Evolutionary conservation across 2,888 invertebrate genomes (phyloP).

Genomic region (Drosophila nigricruria): DNA sequence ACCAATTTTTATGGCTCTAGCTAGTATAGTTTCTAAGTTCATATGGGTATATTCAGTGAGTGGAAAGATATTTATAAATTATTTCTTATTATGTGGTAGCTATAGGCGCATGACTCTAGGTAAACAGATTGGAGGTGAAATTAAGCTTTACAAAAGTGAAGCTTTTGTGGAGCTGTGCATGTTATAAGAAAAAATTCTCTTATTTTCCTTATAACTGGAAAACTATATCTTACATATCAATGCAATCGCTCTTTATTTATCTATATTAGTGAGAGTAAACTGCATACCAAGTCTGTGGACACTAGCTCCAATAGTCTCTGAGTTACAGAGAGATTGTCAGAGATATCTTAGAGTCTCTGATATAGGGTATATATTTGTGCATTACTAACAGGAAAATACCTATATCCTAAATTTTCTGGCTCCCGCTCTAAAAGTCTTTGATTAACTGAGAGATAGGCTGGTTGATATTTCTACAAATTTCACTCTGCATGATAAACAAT

Average conservation of each 20-base stretch:
- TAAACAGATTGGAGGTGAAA: too few relatives aligned
- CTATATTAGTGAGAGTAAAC: not conserved
- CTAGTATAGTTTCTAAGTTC: not conserved
- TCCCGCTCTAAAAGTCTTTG: not conserved
- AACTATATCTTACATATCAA: not conserved
- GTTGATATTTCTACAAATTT: not conserved
- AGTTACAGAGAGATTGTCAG: not conserved
- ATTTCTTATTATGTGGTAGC: not conserved
- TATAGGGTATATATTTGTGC: too few relatives aligned
- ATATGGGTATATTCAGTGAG: not conserved
- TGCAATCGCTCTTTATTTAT: not conserved
- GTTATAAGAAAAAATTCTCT: too few relatives aligned
- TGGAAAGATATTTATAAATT: not conserved
- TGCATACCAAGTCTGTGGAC: too few relatives aligned
- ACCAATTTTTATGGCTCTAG: not conserved
- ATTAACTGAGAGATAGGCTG: not conserved
- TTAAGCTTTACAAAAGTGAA: too few relatives aligned
- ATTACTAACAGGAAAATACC: not conserved
- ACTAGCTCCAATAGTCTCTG: not conserved
- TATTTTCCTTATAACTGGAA: not conserved
- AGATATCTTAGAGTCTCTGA: not conserved
- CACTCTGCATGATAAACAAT: too few relatives aligned
- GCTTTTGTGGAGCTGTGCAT: too few relatives aligned
- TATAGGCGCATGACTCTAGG: too few relatives aligned
- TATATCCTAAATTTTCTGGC: not conserved